phyloP scores from a whole-genome alignment of 1,140 invertebrate genomes.

The Drosophila funebris region DNA sequence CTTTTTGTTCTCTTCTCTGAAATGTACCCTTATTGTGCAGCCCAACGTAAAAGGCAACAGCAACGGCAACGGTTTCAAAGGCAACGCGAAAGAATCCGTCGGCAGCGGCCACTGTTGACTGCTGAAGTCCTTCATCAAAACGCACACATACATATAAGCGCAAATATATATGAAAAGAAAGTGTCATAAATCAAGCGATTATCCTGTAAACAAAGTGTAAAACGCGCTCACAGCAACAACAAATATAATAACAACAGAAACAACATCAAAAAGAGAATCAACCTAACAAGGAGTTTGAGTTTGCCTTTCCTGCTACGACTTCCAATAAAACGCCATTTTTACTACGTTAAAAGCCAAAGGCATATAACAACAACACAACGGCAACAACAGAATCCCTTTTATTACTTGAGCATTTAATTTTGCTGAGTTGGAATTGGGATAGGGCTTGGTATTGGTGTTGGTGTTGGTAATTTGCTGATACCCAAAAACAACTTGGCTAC shows the following conservation, averaged over 20 bases:
- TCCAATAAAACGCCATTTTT: constrained; percentile 55
- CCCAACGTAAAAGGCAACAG: constrained; percentile 41
- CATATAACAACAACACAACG: constrained; percentile 24
- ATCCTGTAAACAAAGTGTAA: constrained; percentile 82
- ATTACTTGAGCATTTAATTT: constrained; percentile 68
- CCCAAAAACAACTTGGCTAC: constrained; percentile 30
- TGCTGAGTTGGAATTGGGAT: constrained; percentile 40
- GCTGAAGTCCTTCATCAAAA: too few relatives aligned
- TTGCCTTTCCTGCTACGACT: too few relatives aligned
- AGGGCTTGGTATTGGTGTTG: constrained; percentile 19
- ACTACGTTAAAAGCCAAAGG: constrained; percentile 35
- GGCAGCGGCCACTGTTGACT: too few relatives aligned
- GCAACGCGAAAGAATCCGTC: constrained; percentile 42
- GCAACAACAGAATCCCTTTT: constrained; percentile 45
- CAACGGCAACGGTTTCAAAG: constrained; percentile 52
- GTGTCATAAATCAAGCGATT: constrained; percentile 80
- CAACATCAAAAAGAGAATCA: constrained; percentile 28
- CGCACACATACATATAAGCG: constrained; percentile 9
- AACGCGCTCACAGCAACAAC: constrained; percentile 45
- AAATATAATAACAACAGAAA: constrained; percentile 21
- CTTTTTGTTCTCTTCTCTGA: constrained; percentile 38
- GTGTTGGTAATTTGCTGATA: too few relatives aligned
- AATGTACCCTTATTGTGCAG: constrained; percentile 49
- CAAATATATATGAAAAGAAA: constrained; percentile 53
- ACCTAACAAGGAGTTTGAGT: constrained; percentile 39